Percentiles rank a stretch among this genome's conserved stretches.
These are phyloP conservation scores for Megaptera novaeangliae DNA, from an alignment of 2,113 vertebrate species.

Conservation along the genomic window DNA sequence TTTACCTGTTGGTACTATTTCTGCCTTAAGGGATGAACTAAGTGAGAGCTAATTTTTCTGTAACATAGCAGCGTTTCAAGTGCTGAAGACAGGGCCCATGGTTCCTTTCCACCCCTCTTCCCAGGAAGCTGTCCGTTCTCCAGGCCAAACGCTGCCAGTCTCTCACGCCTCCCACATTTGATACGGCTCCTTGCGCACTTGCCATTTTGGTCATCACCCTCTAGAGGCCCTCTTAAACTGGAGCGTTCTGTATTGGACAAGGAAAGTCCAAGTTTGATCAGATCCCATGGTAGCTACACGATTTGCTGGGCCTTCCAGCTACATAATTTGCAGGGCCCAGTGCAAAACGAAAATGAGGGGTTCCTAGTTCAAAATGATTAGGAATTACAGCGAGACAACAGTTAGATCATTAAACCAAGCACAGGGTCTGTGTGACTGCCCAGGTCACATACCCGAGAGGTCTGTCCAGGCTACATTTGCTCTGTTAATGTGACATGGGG, in stretches of 20 bases:
- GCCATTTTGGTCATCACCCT: neutral
- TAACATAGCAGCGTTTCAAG: neutral
- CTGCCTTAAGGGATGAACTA: neutral
- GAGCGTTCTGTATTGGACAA: neutral
- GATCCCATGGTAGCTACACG: neutral
- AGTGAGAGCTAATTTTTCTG: neutral
- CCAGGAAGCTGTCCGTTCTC: neutral
- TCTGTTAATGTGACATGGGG: neutral
- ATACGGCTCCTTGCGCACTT: neutral
- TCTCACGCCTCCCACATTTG: neutral
- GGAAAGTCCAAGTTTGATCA: neutral
- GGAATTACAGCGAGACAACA: neutral
- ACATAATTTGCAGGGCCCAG: neutral
- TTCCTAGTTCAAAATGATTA: neutral
- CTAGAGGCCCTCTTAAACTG: neutral
- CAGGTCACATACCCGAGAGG: accelerated
- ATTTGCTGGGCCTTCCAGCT: neutral
- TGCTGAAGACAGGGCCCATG: neutral
- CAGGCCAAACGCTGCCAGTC: neutral
- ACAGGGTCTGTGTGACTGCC: accelerated
- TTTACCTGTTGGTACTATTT: neutral
- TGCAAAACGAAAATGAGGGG: neutral
- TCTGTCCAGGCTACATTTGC: neutral
- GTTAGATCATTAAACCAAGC: neutral
- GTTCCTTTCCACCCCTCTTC: neutral